These are phyloP conservation scores for Nudaria mundana DNA, from an alignment of 2,888 invertebrate genomes.

Conservation along the genomic window DNA sequence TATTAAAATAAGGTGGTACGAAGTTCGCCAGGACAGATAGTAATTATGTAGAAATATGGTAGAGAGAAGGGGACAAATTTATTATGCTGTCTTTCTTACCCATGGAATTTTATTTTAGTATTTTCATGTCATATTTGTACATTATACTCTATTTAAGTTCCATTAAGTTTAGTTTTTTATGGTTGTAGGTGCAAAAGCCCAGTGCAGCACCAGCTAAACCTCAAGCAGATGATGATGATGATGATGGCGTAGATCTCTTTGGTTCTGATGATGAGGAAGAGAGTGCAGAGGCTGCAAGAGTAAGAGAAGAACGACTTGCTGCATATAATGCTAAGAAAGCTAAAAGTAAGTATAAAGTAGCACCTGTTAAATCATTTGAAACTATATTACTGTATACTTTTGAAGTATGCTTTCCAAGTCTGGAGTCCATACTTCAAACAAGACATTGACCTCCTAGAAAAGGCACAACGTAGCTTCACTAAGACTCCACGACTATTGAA, in stretches of 20 bases:
- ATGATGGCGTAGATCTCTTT: constrained; percentile 90
- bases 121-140: not conserved
- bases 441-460: no score
- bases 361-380: no score
- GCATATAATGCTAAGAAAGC: constrained; percentile 96
- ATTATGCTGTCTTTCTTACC: no score
- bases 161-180: constrained; percentile 4
- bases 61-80: no score
- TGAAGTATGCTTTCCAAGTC: no score
- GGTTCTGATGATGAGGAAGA: constrained; percentile 91
- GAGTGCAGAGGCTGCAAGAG: constrained; percentile 87
- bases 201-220: constrained; percentile 39
- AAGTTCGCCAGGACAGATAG: no score
- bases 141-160: not conserved
- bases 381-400: no score
- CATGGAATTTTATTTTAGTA: not conserved
- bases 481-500: no score
- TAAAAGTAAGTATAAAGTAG: constrained; percentile 89
- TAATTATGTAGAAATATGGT: no score
- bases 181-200: constrained; percentile 30
- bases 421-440: no score
- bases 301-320: constrained; percentile 91
- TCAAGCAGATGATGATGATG: constrained; percentile 79
- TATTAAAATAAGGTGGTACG: no score
- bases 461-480: no score